Evolutionary conservation across 2,113 vertebrate species (phyloP), one percentile per base, ranked within the genome.

Genomic region (Haemorhous mexicanus): DNA sequence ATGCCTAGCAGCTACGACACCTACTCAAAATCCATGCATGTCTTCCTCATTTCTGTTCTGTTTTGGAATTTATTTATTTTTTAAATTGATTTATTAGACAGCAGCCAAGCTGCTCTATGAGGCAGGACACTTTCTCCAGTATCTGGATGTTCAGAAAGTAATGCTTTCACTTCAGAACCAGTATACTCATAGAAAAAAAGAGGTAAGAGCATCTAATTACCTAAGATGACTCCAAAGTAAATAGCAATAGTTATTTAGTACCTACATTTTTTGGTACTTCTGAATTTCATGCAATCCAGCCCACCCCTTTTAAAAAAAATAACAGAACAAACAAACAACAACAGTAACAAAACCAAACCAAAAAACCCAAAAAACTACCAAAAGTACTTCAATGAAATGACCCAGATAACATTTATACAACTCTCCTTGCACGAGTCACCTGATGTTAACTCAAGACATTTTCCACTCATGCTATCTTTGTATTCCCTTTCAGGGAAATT

Each of bases 281-380:
- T 64, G 22, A 76, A 64, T 73, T 64, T 43, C 28, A 55, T 3
- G 0, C 7, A 14, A 55, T 18, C 7, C 2, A 8, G 5, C 2
- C 1, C 0, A 4, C 0, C 0, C 1, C 13, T n/a, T 30, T 41
- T 41, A 53, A n/a, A 41, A 3, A 5, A 4, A 13, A 46, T 8
- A 13, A 67, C 47, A 12, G 30, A 33, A n/a, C 2, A 35, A 47
- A n/a, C 3, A 10, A 41, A 35, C 6, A 33, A 53, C 43, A 43
- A 43, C 41, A 41, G 16, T 16, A 41, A 41, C 41, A 41, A 41
- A 41, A 41, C 13, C 15, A 41, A 41, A 53, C 43, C 14, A 3
- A 49, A 24, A 30, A 58, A 9, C 28, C 52, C 13, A 55, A 46
- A n/a, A n/a, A 41, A 22, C 41, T 6, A 32, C 28, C 5, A 33